These are phyloP conservation scores for Sebastes glaucus DNA, from an alignment of 2,797 vertebrate species.

Conservation along the genomic window DNA sequence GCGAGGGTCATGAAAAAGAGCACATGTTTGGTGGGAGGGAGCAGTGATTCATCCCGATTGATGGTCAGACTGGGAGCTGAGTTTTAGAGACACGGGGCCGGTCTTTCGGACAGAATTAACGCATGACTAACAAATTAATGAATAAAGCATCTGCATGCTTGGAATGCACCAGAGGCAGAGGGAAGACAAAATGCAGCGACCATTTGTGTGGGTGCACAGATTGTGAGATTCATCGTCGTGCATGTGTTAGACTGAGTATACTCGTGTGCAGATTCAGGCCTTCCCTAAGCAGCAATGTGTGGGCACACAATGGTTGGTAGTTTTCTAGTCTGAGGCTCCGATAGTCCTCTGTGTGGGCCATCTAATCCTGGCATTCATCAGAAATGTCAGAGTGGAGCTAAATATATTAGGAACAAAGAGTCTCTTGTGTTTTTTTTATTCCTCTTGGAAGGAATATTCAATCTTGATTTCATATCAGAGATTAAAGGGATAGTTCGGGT, in stretches of 20 bases:
- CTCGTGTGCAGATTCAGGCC: slow-evolving; percentile 53
- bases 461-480: not conserved
- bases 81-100: not conserved
- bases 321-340: slow-evolving; percentile 46
- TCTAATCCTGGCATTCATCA: slow-evolving; percentile 34
- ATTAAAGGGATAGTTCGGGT: not conserved
- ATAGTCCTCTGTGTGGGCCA: slow-evolving; percentile 51
- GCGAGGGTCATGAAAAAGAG: slow-evolving; percentile 7
- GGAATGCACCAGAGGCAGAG: slow-evolving; percentile 24
- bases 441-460: not conserved
- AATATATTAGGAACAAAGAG: slow-evolving; percentile 25
- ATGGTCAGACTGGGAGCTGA: slow-evolving; percentile 11
- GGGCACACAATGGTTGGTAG: slow-evolving; percentile 59
- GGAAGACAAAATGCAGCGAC: slow-evolving; percentile 41
- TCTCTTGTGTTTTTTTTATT: slow-evolving; percentile 1
- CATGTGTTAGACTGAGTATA: slow-evolving; percentile 35
- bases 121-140: slow-evolving; percentile 6
- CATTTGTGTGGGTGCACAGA: slow-evolving; percentile 61
- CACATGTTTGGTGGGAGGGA: not conserved
- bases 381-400: slow-evolving; percentile 22
- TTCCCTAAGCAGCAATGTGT: slow-evolving; percentile 55
- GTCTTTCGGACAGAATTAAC: not conserved
- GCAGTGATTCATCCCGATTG: not conserved
- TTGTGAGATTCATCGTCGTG: slow-evolving; percentile 38
- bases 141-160: slow-evolving; percentile 39